Evolutionary conservation across 2,888 invertebrate genomes (phyloP).

Genomic region (Diarsia mendica): DNA sequence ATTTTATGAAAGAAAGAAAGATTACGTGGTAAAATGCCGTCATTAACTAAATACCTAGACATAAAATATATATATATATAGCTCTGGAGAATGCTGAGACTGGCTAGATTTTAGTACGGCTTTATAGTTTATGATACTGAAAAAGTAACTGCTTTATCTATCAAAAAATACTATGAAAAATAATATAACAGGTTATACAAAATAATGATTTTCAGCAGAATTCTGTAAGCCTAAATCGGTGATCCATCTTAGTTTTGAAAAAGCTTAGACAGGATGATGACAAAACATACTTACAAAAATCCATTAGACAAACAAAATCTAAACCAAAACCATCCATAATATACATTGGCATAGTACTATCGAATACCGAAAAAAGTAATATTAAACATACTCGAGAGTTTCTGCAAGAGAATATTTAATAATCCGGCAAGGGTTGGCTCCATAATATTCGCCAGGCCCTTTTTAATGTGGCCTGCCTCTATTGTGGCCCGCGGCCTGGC

Average conservation of each 20-base stretch:
- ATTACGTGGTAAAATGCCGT: slow-evolving; percentile 31
- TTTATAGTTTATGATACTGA: slow-evolving; percentile 9
- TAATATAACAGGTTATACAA: background rate
- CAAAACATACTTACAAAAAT: background rate
- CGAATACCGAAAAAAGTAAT: slow-evolving; percentile 70
- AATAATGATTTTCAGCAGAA: background rate
- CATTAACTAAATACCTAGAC: slow-evolving; percentile 47
- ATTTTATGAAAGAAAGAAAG: slow-evolving; percentile 40
- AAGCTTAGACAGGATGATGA: background rate
- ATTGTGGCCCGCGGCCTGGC: slow-evolving; percentile 60
- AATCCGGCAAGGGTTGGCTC: slow-evolving; percentile 78
- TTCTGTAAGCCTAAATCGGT: background rate
- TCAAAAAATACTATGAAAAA: background rate
- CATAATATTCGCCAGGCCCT: slow-evolving; percentile 75
- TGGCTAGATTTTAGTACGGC: background rate
- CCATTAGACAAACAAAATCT: slow-evolving; percentile 6
- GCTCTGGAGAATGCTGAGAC: slow-evolving; percentile 4
- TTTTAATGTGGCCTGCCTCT: slow-evolving; percentile 69
- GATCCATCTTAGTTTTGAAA: background rate
- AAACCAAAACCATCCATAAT: slow-evolving; percentile 15
- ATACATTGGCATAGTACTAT: slow-evolving; percentile 53
- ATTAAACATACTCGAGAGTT: slow-evolving; percentile 75
- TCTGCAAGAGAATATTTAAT: slow-evolving; percentile 77
- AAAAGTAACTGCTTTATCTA: slow-evolving; percentile 4
- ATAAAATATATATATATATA: slow-evolving; percentile 20